Percentiles rank a stretch among this genome's conserved stretches.
phyloP scores from a whole-genome alignment of 2,888 invertebrate species.

The Smittia aterrima region DNA sequence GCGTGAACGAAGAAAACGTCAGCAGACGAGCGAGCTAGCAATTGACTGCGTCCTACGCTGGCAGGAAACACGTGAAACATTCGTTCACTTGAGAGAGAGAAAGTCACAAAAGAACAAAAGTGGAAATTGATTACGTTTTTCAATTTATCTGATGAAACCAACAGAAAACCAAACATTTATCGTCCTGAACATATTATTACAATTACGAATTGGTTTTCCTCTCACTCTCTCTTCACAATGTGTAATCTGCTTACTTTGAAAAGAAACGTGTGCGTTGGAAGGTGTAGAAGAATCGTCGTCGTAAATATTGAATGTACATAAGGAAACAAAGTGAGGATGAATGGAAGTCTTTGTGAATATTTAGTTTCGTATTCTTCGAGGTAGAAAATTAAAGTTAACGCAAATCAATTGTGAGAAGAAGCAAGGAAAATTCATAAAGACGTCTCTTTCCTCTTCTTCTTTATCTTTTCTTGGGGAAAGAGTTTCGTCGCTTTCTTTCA shows the following conservation, averaged over 20 bases:
- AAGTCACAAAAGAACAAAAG: neutral
- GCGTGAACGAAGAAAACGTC: too few species aligned
- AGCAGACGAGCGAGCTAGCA: too few species aligned
- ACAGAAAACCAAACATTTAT: neutral
- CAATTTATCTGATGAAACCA: neutral
- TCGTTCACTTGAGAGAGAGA: too few species aligned
- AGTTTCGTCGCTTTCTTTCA: neutral
- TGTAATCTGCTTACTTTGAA: too few species aligned
- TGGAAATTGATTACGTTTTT: neutral
- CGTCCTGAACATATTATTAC: neutral
- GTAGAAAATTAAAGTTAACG: neutral
- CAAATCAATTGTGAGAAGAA: neutral
- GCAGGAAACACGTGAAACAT: too few species aligned
- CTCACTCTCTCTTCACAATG: neutral
- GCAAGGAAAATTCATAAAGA: neutral
- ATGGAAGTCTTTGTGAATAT: neutral
- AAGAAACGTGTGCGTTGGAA: neutral
- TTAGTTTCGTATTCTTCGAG: neutral
- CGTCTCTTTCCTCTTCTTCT: neutral
- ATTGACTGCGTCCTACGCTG: too few species aligned
- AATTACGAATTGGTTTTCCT: neutral
- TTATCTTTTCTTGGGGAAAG: neutral
- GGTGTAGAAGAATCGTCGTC: neutral
- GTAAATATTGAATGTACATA: neutral
- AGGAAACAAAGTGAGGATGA: too few species aligned